These are phyloP conservation scores for Drosophila meridionalis DNA, from an alignment of 2,888 invertebrate genomes.

Conservation along the genomic window DNA sequence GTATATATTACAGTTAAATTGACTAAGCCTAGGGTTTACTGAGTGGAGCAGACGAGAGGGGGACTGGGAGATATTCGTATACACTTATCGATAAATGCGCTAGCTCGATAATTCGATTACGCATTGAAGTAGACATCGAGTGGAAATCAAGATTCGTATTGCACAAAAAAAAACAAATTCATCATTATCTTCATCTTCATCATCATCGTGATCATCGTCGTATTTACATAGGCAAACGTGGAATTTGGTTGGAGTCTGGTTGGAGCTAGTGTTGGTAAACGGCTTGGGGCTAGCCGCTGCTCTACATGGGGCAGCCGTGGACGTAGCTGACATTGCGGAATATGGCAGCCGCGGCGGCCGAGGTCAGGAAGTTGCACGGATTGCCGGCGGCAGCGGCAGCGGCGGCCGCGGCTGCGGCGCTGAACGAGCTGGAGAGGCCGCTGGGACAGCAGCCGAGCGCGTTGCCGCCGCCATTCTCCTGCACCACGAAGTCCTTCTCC, in stretches of 20 bases:
- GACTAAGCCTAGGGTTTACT: conserved; percentile 63
- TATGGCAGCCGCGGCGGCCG: conserved; percentile 88
- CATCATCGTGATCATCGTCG: not conserved
- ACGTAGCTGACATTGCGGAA: conserved; percentile 91
- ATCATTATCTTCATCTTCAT: not conserved
- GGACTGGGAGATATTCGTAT: not conserved
- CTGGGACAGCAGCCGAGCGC: conserved; percentile 83
- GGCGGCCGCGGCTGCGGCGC: conserved; percentile 70
- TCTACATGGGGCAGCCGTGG: conserved; percentile 89
- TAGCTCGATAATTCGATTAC: conserved; percentile 19
- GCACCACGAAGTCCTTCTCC: conserved; percentile 88
- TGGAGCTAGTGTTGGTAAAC: not conserved
- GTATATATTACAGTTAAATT: conserved; percentile 72
- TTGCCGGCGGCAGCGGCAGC: conserved; percentile 82
- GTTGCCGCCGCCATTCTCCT: conserved; percentile 73
- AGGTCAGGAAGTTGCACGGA: conserved; percentile 88
- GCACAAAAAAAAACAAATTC: conserved; percentile 56
- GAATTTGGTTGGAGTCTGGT: not conserved
- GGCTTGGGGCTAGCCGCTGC: not conserved
- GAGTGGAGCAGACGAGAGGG: conserved; percentile 23
- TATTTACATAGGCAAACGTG: conserved; percentile 33
- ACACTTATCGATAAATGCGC: conserved; percentile 25
- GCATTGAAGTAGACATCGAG: not conserved
- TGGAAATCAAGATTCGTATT: conserved; percentile 43
- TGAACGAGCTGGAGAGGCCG: conserved; percentile 79